Conservation (phyloP, 2,797 vertebrate species). For the Selene dorsalis region DNA sequence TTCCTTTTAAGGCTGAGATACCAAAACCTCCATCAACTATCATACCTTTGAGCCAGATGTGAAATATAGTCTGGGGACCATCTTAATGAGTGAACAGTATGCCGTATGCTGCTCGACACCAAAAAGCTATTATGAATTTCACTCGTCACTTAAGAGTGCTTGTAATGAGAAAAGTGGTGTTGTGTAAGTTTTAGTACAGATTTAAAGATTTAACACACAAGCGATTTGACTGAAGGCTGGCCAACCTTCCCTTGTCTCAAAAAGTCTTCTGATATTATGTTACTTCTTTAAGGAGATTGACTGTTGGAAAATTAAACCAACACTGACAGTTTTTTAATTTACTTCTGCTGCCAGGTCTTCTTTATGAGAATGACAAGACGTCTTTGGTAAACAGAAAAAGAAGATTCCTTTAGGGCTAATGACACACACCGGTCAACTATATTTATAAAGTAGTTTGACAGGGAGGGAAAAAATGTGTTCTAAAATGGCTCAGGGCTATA, state of each 20-base stretch:
- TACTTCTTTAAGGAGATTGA: not conserved
- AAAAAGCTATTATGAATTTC: not conserved
- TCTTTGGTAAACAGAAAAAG: conserved; percentile 8
- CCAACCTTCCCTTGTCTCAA: not conserved
- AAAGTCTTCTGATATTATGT: not conserved
- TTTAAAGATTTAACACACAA: not conserved
- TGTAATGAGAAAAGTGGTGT: not conserved
- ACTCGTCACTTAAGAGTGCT: not conserved
- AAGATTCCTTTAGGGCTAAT: not conserved
- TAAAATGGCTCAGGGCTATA: conserved; percentile 13
- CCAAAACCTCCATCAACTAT: conserved; percentile 6
- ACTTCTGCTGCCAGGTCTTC: not conserved
- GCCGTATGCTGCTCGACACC: not conserved
- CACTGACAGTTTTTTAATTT: not conserved
- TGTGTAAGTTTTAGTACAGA: not conserved
- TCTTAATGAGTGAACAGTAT: not conserved
- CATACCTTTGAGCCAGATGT: not conserved
- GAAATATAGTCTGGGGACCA: not conserved
- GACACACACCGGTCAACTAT: not conserved
- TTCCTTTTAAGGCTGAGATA: not conserved
- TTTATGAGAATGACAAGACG: not conserved
- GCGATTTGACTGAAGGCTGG: not conserved
- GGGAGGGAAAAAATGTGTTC: fast-evolving
- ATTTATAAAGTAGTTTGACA: not conserved
- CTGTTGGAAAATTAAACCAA: not conserved